Base-by-base conservation (phyloP, 2,888 invertebrate species). In the Mylabris sibirica region DNA sequence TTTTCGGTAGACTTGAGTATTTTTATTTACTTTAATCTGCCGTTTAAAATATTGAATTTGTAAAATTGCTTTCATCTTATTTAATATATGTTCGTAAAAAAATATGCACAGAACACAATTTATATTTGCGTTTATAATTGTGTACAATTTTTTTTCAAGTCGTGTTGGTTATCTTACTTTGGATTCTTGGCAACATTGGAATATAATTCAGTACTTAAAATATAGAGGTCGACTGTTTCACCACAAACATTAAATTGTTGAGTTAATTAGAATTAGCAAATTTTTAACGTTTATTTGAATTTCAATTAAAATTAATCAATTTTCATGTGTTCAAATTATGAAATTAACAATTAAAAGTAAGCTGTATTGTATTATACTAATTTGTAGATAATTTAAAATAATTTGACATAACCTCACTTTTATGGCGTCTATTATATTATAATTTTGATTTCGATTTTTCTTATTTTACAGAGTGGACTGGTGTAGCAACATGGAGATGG, bases 401-500 rank as follows among this genome's bases (percentile, higher is more conserved):
- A 68, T n/a, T 12, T 35, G 26, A 63, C 57, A 44, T 67, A 70
- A 70, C 70, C 70, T 65, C 59, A 65, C 24, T 63, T 67, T 63
- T 35, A 17, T 53, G 12, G 26, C 26, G 53, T 69, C 61, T 20
- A 63, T 41, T 22, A 5, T 44, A 24, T 60, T 0, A 9, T 11
- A 26, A 17, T 60, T 22, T 26, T 26, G 3, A 8, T 34, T n/a
- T 22, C 22, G n/a, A 26, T 24, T 60, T 53, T 20, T 38, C 9
- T 62, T 59, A 59, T 30, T 17, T 72, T 77, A 41, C 73, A 93
- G 93, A 91, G 86, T 98, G 97, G 97, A 94, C 93, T 75, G 96
- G 96, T 74, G 97, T 98, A 71, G 98, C 98, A 77, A 94, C 96
- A 83, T 99, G 99, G 99, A 93, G 95, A 83, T 99, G 99, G 99